Evolutionary conservation across 2,888 invertebrate species (phyloP), one percentile per base, ranked within the genome.

Genomic region (Chrysolina americana): DNA sequence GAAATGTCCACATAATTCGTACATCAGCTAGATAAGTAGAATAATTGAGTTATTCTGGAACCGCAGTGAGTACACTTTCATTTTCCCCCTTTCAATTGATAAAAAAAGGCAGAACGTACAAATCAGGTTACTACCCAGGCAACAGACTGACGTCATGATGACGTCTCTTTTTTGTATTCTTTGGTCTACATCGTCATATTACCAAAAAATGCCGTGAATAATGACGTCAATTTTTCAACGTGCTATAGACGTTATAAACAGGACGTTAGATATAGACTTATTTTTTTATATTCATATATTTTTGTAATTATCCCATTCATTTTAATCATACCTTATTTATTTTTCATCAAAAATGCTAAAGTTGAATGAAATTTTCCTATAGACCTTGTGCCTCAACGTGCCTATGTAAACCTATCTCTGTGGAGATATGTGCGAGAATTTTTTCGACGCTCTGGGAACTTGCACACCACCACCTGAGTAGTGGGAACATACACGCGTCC

Each of bases 101-200:
- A n/a, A n/a, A n/a, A n/a, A n/a, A n/a, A n/a, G n/a, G n/a, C n/a
- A n/a, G n/a, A n/a, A n/a, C n/a, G n/a, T n/a, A n/a, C n/a, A n/a
- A n/a, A n/a, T n/a, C n/a, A n/a, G n/a, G n/a, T n/a, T n/a, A 28
- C 28, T 28, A 4, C 50, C 10, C 50, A 21, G 50, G 50, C 50
- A 50, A 19, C 50, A 50, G 19, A 11, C 19, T 50, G 19, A 50
- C 50, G 50, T 19, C 19, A 50, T 50, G 19, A 50, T 21, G 50
- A 21, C 50, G 50, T 19, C 50, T 19, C 50, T 50, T 50, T 50
- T 50, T 50, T 19, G 50, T 53, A 53, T 53, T 21, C 2, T 21
- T 53, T 53, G 53, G 53, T 53, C 53, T 53, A 10, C 21, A 53
- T 21, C 21, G 53, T 53, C 53, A 53, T 53, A 53, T 53, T 53